phyloP scores from a whole-genome alignment of 2,888 invertebrate species.

The Philhelius pedissequus region DNA sequence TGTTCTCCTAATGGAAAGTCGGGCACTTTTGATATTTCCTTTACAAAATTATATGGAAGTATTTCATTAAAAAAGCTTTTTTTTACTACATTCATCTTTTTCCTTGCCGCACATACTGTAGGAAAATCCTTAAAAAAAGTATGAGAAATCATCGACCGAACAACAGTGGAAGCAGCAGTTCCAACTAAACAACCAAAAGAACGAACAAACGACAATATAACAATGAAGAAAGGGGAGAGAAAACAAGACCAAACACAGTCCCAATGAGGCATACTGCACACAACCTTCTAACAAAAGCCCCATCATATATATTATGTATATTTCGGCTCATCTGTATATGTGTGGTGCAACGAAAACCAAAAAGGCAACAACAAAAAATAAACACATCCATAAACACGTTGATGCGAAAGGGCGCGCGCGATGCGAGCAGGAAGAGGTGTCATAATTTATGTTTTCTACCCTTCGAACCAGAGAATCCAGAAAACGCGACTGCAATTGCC shows the following conservation, averaged over 20 bases:
- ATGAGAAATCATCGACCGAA: constrained; percentile 23
- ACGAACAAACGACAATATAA: constrained; percentile 14
- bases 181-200: constrained; percentile 26
- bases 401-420: constrained; percentile 24
- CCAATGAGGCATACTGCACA: background rate
- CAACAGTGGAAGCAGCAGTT: constrained; percentile 16
- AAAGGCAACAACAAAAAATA: constrained; percentile 37
- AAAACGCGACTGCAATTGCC: constrained; percentile 56
- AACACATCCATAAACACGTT: constrained; percentile 37
- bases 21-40: no score
- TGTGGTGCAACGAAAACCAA: constrained; percentile 50
- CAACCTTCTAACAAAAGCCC: background rate
- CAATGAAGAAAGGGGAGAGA: constrained; percentile 16
- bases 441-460: constrained; percentile 67
- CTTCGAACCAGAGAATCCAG: constrained; percentile 49
- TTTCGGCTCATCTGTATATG: background rate
- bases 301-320: background rate
- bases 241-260: constrained; percentile 4
- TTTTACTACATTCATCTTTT: no score
- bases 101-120: constrained; percentile 39
- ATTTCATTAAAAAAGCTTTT: no score
- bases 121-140: background rate
- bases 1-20: no score
- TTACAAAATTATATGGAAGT: no score
- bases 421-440: constrained; percentile 50